Evolutionary conservation across 2,797 vertebrate species (phyloP), one percentile per base, ranked within the genome.

Genomic region (Masticophis lateralis): DNA sequence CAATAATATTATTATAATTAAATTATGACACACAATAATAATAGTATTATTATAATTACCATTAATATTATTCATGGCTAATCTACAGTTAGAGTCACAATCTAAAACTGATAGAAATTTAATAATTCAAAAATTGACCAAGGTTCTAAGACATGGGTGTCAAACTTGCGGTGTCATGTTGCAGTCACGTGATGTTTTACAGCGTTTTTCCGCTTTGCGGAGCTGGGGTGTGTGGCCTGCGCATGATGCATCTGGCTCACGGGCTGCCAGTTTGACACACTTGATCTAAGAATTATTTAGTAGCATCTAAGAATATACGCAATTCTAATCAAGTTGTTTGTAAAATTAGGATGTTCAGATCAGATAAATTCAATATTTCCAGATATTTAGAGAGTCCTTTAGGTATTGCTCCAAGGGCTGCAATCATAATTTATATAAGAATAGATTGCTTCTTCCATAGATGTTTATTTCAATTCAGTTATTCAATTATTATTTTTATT

Each of bases 171-270:
- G 25, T 3, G 1, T 61, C 25, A 61, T 61, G 25, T 27, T 27
- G 25, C 60, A 10, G 9, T 61, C 25, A 61, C 3, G 25, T 61
- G 60, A 61, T 27, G 22, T 61, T 27, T 61, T 9, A 3, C 8
- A 2, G 27, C 0, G 25, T 1, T 27, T 27, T 9, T 8, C 60
- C 9, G 2, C 3, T 61, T 61, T 0, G 1, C 1, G 8, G 60
- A 61, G 8, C 60, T 61, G 22, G 25, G 60, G 2, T 9, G 25
- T 1, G 2, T 27, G 22, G 25, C 25, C 3, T 61, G 60, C 9
- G 1, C 1, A 3, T 61, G 25, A 61, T 4, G 3, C 60, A 27
- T 61, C 20, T 27, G 4, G 60, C 0, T 0, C 11, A 25, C 8
- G 2, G 22, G 22, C 22, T 1, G 8, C 59, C 20, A 25, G 59